phyloP scores from a whole-genome alignment of 2,113 vertebrate genomes.

The Lasiurus cinereus region DNA sequence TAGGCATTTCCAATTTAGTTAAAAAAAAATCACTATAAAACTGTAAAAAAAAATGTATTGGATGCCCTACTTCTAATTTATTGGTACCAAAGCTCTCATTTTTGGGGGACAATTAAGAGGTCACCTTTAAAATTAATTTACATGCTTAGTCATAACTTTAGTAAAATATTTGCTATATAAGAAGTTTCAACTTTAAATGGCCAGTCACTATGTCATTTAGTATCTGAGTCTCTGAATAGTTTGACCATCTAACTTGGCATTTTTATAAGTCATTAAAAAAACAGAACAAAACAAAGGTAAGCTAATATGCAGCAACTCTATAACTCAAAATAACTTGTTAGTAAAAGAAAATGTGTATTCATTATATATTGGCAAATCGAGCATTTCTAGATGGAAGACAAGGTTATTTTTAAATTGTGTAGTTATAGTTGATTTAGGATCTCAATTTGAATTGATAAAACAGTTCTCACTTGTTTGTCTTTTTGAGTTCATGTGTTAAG shows the following conservation, averaged over 20 bases:
- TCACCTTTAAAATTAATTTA: conserved; percentile 55
- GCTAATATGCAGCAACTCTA: background rate
- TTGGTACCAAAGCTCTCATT: conserved; percentile 63
- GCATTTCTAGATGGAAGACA: conserved; percentile 1
- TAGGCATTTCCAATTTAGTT: conserved; percentile 35
- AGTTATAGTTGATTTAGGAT: conserved; percentile 15
- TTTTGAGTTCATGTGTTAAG: conserved; percentile 67
- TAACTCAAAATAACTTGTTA: conserved; percentile 39
- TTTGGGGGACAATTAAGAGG: conserved; percentile 41
- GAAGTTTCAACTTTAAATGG: conserved; percentile 34
- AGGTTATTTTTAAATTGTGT: conserved; percentile 53
- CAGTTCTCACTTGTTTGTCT: conserved; percentile 31
- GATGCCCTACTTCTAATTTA: conserved; percentile 50
- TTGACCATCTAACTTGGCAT: background rate
- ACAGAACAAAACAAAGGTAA: conserved; percentile 20
- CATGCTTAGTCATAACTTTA: conserved; percentile 5
- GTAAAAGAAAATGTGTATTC: conserved; percentile 27
- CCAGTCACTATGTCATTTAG: background rate
- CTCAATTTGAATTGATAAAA: conserved; percentile 61
- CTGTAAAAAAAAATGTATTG: conserved; percentile 1
- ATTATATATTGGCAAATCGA: conserved; percentile 52
- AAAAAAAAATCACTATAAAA: conserved; percentile 8
- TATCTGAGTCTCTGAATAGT: background rate
- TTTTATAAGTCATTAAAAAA: conserved; percentile 9
- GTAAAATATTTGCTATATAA: conserved; percentile 51